Evolutionary conservation across 1,140 invertebrate species (phyloP), one percentile per base, ranked within the genome.

Genomic region (Bombus sibiricus): DNA sequence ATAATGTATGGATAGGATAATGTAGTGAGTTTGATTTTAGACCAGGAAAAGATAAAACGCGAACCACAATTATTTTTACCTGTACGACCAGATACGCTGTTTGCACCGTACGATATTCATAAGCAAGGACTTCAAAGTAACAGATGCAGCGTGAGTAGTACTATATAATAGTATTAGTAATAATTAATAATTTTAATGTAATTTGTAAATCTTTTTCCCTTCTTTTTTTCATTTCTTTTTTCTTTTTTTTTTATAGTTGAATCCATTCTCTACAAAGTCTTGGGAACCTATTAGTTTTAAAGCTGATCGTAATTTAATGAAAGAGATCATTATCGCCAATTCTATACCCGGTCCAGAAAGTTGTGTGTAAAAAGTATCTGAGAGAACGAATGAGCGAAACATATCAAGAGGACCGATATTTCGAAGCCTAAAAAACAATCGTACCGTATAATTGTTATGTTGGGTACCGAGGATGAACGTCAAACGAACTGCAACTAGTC

Each of bases 291-390:
- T 95, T 87, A 95, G 95, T 88, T 95, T 94, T 88, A 95, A 95
- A 89, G 89, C 94, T 62, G 93, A 95, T 88, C 93, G 95, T 85
- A 95, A 95, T 85, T 91, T 95, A 64, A 95, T 95, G 94, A 95
- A 96, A 89, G 95, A 96, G 92, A 95, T 96, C 93, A 97, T 97
- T 88, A 96, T 97, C 86, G 97, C 97, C 73, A 97, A 97, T 92
- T 96, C 97, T 59, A 96, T 97, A 95, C 97, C 97, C 64, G 97
- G 97, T 84, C 97, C 97, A 72, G 97, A 97, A 94, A 97, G 97
- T 95, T 97, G 97, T 94, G 97, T 97, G 91, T 97, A 97, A 96
- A 91, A 22, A 73, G 74, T 79, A 68, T 47, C 79, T 34, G 8
- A 85, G 69, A 47, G 82, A 76, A 86, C 39, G 72, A 72, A 85